These are phyloP conservation scores for Vulpes vulpes DNA, from an alignment of 2,113 vertebrate genomes.

Conservation along the genomic window DNA sequence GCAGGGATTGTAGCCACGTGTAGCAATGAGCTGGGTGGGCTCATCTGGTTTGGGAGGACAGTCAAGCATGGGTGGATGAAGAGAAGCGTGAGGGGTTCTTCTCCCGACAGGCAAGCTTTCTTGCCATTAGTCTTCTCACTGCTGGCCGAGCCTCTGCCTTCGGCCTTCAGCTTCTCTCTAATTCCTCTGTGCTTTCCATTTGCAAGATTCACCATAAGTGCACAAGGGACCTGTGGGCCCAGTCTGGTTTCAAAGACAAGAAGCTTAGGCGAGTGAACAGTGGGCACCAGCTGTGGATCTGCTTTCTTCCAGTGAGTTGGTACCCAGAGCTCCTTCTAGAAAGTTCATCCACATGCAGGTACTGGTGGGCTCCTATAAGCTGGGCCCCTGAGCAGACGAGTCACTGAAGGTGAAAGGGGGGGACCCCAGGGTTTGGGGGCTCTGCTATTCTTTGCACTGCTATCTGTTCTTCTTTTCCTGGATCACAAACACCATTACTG, in stretches of 20 bases:
- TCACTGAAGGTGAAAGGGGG: not conserved
- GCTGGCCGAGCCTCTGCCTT: not conserved
- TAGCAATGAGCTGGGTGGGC: not conserved
- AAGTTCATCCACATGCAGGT: not conserved
- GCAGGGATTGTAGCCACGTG: accelerated
- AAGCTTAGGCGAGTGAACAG: not conserved
- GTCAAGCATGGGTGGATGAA: not conserved
- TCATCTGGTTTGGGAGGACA: not conserved
- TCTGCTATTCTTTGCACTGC: not conserved
- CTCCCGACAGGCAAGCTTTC: not conserved
- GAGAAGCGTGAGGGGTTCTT: not conserved
- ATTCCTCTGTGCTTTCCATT: not conserved
- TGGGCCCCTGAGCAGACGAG: not conserved
- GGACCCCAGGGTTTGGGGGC: not conserved
- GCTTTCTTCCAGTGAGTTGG: not conserved
- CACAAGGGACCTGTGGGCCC: no score
- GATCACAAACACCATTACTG: not conserved
- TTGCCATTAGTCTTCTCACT: accelerated
- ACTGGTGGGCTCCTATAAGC: not conserved
- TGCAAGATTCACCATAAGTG: not conserved
- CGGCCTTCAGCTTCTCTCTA: no score
- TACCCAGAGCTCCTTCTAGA: conserved; percentile 4
- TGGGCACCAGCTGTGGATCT: not conserved
- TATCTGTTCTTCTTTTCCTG: not conserved
- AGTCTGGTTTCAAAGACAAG: not conserved